phyloP scores from a whole-genome alignment of 2,797 vertebrate species.

The Hybognathus amarus region DNA sequence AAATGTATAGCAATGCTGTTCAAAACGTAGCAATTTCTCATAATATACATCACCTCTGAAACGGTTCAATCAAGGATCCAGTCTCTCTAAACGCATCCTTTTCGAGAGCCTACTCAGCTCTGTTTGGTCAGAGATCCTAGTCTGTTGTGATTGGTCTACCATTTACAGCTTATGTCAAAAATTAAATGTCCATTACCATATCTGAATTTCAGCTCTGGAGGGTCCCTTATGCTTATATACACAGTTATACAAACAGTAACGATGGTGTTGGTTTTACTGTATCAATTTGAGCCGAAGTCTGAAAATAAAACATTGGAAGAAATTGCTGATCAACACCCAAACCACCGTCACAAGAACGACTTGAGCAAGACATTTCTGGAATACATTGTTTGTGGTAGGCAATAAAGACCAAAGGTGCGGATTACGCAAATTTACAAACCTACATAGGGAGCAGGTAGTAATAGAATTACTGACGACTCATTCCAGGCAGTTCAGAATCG shows the following conservation, averaged over 20 bases:
- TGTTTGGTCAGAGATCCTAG: too few relatives aligned
- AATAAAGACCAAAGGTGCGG: not conserved
- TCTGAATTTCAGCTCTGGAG: not conserved
- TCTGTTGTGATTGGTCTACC: not conserved
- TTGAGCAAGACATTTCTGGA: not conserved
- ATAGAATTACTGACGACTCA: not conserved
- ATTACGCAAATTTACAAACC: not conserved
- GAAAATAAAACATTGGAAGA: too few relatives aligned
- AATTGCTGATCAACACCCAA: too few relatives aligned
- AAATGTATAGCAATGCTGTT: too few relatives aligned
- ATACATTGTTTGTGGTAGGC: not conserved
- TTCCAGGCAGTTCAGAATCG: too few relatives aligned
- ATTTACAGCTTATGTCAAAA: not conserved
- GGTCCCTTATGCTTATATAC: not conserved
- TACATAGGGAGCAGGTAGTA: not conserved
- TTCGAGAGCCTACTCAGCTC: too few relatives aligned
- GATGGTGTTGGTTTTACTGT: not conserved
- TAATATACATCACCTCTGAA: too few relatives aligned
- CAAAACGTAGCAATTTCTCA: too few relatives aligned
- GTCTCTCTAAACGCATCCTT: not conserved
- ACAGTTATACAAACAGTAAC: not conserved
- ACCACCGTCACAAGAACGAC: not conserved
- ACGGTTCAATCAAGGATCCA: too few relatives aligned
- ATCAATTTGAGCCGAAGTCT: too few relatives aligned
- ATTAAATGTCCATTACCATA: not conserved